Evolutionary conservation across 2,113 vertebrate genomes (phyloP).

Genomic region (Urocolius indicus): DNA sequence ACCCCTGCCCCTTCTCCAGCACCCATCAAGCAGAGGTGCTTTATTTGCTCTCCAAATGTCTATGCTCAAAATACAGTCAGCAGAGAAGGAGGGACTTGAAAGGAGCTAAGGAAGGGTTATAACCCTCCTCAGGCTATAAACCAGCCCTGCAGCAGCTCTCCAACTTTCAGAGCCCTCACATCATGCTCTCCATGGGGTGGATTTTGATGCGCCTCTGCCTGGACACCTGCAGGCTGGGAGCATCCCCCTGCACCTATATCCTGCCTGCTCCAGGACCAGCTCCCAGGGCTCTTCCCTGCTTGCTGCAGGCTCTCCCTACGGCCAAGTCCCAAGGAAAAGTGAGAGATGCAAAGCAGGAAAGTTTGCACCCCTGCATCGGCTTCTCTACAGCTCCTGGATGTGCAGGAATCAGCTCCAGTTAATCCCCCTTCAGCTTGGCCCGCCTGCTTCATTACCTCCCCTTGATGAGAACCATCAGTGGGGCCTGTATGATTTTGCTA

Average conservation of each 20-base stretch:
- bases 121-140: not conserved
- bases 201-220: not conserved
- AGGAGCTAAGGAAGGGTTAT: not conserved
- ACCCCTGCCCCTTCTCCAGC: not conserved
- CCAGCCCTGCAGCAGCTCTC: not conserved
- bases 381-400: not conserved
- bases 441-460: constrained; percentile 78
- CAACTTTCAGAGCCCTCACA: not conserved
- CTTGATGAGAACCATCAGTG: constrained; percentile 80
- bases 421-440: constrained; percentile 64
- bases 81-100: not conserved
- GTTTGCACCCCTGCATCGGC: not conserved
- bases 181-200: not conserved
- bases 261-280: not conserved
- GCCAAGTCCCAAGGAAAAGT: not conserved
- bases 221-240: not conserved
- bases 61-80: not conserved
- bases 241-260: fast-evolving
- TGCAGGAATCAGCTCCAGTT: constrained; percentile 69
- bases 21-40: not conserved
- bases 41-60: not conserved
- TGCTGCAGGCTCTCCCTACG: not conserved
- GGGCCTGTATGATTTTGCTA: constrained; percentile 82
- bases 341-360: not conserved
- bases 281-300: not conserved